Percentiles rank a stretch among this genome's conserved stretches.
Conservation (phyloP, 2,797 vertebrate genomes). For the Intellagama lesueurii region DNA sequence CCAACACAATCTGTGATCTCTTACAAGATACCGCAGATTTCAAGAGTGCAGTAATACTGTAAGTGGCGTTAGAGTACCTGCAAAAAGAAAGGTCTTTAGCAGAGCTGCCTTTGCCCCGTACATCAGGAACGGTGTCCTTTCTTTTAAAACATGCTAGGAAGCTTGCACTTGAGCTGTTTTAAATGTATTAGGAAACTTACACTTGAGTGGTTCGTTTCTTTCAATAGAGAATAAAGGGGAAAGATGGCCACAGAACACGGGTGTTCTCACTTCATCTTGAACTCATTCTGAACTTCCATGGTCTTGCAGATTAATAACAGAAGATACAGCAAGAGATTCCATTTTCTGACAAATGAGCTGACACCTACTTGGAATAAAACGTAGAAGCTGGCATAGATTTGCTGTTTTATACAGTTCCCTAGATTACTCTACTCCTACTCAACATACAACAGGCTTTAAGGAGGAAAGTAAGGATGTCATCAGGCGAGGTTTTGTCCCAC, state of each 20-base stretch:
- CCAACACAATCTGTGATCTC: constrained; percentile 54
- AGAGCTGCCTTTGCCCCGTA: constrained; percentile 42
- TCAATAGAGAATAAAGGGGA: constrained; percentile 6
- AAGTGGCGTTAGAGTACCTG: constrained; percentile 44
- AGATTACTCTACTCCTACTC: constrained; percentile 18
- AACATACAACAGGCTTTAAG: not conserved
- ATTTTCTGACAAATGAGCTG: constrained; percentile 37
- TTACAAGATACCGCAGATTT: constrained; percentile 57
- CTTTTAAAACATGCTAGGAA: constrained; percentile 48
- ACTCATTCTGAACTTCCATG: constrained; percentile 34
- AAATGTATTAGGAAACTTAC: constrained; percentile 25
- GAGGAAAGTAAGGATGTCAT: not conserved
- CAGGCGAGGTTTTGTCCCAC: not conserved
- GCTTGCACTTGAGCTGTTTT: constrained; percentile 34
- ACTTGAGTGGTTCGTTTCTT: constrained; percentile 10
- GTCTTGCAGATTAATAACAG: constrained; percentile 41
- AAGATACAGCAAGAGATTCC: constrained; percentile 29
- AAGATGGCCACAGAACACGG: constrained; percentile 16
- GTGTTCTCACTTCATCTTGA: constrained; percentile 21
- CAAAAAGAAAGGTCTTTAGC: constrained; percentile 57
- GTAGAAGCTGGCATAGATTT: constrained; percentile 21
- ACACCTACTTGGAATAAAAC: constrained; percentile 14
- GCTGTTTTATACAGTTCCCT: not conserved
- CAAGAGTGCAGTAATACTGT: constrained; percentile 42
- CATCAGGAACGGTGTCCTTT: constrained; percentile 47